Evolutionary conservation across 2,888 invertebrate genomes (phyloP), one percentile per base, ranked within the genome.

Genomic region (Rhogogaster chlorosoma): DNA sequence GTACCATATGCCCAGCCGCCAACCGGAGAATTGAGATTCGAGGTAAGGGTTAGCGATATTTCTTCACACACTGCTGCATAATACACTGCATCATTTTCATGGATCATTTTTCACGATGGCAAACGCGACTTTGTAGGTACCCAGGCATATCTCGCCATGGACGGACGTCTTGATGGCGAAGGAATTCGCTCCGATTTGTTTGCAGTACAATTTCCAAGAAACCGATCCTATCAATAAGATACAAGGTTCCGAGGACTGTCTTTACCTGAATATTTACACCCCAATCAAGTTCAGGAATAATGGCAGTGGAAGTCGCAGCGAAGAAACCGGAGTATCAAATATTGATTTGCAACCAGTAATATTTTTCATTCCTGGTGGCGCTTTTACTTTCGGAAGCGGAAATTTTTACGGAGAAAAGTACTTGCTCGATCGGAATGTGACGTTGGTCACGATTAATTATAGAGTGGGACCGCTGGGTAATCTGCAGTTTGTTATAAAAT

Each of bases 401-500:
- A 92, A 93, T 6, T 12, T 91, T 0, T 96, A 95, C 89, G 95
- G 95, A 0, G 94, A 96, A 0, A 90, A 93, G 1, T 93, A 94
- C 85, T 87, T 97, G 0, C 95, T 97, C 95, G 95, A 95, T 77
- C 92, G 93, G 78, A 95, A 96, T 86, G 93, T 96, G 15, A 95
- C 97, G 0, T 94, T 95, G 0, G 96, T 96, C 0, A 96, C 95
- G n/a, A 88, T 96, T 0, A 96, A 95, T 91, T 96, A 96, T 89
- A 93, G 97, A 67, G 89, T 97, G 15, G 96, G 96, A n/a, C 95
- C 96, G 0, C 89, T 96, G 83, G 96, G 96, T 95, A 49, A 42
- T 29, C 10, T 2, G 1, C 49, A 49, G 18, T 49, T 49, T 3
- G 18, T 18, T 5, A 6, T 49, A 49, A 49, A 18, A n/a, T 49